Evolutionary conservation across 2,797 vertebrate species (phyloP), one percentile per base, ranked within the genome.

Genomic region (Odontamblyopus rebecca): DNA sequence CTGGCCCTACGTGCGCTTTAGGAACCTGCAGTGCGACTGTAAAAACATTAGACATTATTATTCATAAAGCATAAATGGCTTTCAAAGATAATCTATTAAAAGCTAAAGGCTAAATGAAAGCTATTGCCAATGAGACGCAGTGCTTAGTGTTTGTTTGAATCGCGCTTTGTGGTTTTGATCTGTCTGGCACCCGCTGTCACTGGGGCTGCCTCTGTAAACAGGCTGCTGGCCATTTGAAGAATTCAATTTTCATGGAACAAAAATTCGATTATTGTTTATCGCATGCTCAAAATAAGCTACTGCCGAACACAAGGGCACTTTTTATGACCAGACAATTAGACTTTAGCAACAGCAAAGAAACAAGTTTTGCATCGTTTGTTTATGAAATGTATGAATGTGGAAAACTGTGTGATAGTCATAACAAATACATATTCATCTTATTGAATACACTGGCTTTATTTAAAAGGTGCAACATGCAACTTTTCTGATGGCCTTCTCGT

Each of bases 71-170:
- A 72, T 77, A 76, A 75, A 79, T 64, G 76, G 67, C 63, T 77
- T 68, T 72, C 79, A 76, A 73, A 81, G 71, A 73, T 72, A 29
- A 88, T 85, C 68, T 73, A 82, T 86, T 57, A 77, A 60, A 69
- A 65, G 15, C 61, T 67, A 78, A 82, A 61, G 30, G 61, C 38
- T 67, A 71, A 78, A 78, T 69, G 71, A 69, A 82, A 77, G 68
- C 51, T 11, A 11, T 19, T 16, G 63, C 57, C 65, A 35, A n/a
- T 41, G n/a, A 26, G 59, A 68, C 61, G 35, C 72, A 38, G 29
- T 27, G 35, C 48, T 71, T 29, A 41, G 16, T 56, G n/a, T 0
- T 16, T 67, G 35, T 57, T 29, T 3, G 59, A 63, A 26, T 35
- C 65, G 3, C 6, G 75, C 44, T 68, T 75, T 74, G 68, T 54